Conservation (phyloP, 1,140 invertebrate genomes). For the Orchesella cincta region DNA sequence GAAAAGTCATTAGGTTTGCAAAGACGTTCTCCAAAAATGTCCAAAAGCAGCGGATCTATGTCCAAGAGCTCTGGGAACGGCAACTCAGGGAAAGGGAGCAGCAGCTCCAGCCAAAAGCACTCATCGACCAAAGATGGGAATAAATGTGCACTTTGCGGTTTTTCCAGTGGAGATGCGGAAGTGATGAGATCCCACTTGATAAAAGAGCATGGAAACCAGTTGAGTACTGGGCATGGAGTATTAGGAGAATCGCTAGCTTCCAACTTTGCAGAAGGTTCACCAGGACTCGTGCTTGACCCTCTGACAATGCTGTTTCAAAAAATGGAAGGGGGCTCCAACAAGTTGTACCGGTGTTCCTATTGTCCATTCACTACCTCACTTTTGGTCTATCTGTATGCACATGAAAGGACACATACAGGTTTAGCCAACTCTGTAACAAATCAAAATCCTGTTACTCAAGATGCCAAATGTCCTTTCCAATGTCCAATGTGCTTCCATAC, state of each 20-base stretch:
- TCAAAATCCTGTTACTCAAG: slow-evolving; percentile 33
- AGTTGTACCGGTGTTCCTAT: slow-evolving; percentile 82
- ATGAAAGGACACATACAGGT: slow-evolving; percentile 78
- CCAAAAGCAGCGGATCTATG: neutral
- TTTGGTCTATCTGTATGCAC: slow-evolving; percentile 83
- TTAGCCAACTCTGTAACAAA: slow-evolving; percentile 42
- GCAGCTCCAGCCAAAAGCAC: neutral
- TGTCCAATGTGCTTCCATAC: slow-evolving; percentile 65
- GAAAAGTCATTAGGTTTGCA: slow-evolving; percentile 46
- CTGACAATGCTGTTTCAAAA: slow-evolving; percentile 48
- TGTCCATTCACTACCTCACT: slow-evolving; percentile 87
- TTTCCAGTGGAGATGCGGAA: slow-evolving; percentile 59
- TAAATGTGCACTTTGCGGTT: slow-evolving; percentile 60
- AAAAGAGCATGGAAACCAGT: slow-evolving; percentile 57
- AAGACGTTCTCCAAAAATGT: slow-evolving; percentile 35
- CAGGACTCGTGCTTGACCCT: slow-evolving; percentile 41
- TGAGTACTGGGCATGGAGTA: slow-evolving; percentile 25
- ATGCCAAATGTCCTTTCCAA: slow-evolving; percentile 55
- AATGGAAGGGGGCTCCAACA: slow-evolving; percentile 56
- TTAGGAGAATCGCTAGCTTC: slow-evolving; percentile 31
- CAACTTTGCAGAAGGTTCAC: slow-evolving; percentile 20
- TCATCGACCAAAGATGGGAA: slow-evolving; percentile 39
- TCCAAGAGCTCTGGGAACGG: neutral
- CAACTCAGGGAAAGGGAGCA: neutral
- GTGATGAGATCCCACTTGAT: slow-evolving; percentile 63